Evolutionary conservation across 2,797 vertebrate species (phyloP).

Genomic region (Fratercula arctica): DNA sequence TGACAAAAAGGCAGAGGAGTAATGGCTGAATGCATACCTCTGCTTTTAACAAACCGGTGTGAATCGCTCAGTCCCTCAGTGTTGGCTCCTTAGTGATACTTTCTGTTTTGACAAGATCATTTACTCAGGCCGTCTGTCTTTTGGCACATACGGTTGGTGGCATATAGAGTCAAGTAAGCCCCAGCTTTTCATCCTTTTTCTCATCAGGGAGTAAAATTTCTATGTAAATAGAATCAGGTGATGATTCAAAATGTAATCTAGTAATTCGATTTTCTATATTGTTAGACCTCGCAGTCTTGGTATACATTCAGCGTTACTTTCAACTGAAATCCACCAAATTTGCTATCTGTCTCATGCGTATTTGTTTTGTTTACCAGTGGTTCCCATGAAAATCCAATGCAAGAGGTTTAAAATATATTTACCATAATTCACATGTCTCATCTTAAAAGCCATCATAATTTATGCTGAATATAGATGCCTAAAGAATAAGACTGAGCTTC

Average conservation of each 20-base stretch:
- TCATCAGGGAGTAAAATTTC: background rate
- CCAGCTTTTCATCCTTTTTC: background rate
- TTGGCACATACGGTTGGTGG: background rate
- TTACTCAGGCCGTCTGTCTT: background rate
- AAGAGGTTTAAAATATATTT: background rate
- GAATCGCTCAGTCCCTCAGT: background rate
- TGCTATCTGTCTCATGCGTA: background rate
- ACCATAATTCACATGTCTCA: background rate
- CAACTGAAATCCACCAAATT: background rate
- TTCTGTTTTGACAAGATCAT: background rate
- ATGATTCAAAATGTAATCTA: background rate
- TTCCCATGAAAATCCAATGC: background rate
- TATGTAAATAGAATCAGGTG: background rate
- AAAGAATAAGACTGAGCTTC: background rate
- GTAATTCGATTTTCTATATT: background rate
- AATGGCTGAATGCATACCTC: background rate
- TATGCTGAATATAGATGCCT: background rate
- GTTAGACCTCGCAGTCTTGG: background rate
- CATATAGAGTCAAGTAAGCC: background rate
- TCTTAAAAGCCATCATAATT: background rate
- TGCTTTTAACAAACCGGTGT: background rate
- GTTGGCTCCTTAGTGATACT: background rate
- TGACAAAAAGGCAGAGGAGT: background rate
- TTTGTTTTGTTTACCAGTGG: background rate
- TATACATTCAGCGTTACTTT: background rate